phyloP scores from a whole-genome alignment of 2,888 invertebrate species.

The Tachina fera region DNA sequence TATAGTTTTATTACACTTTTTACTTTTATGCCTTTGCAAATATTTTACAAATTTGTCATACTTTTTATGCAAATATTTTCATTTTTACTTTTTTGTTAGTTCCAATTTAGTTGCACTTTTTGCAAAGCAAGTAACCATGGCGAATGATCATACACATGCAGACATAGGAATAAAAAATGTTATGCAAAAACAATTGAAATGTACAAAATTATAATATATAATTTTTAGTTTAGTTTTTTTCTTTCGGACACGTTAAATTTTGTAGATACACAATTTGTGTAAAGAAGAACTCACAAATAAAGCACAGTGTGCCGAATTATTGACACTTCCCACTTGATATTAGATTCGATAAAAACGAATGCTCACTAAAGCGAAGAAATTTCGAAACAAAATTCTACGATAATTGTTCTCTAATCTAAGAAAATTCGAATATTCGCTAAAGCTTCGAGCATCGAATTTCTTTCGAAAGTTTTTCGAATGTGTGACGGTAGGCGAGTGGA shows the following conservation, averaged over 20 bases:
- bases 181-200: conserved; percentile 23
- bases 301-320: not conserved
- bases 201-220: conserved; percentile 2
- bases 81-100: not conserved
- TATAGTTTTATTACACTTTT: conserved; percentile 15
- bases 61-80: not conserved
- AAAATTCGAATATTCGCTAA: no score
- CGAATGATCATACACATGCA: conserved; percentile 6
- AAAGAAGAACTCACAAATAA: not conserved
- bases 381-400: no score
- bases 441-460: no score
- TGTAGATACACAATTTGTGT: not conserved
- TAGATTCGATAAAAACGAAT: no score
- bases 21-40: not conserved
- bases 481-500: no score
- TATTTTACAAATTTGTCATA: conserved; percentile 32
- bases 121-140: conserved; percentile 54
- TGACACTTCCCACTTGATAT: no score
- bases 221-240: not conserved
- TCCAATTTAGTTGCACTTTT: conserved; percentile 12
- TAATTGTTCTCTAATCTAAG: no score
- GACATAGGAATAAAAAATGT: conserved; percentile 1
- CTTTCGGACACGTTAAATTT: not conserved
- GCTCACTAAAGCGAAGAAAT: no score
- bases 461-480: no score